These are phyloP conservation scores for Piezodorus guildinii DNA, from an alignment of 1,140 invertebrate species.

Conservation along the genomic window DNA sequence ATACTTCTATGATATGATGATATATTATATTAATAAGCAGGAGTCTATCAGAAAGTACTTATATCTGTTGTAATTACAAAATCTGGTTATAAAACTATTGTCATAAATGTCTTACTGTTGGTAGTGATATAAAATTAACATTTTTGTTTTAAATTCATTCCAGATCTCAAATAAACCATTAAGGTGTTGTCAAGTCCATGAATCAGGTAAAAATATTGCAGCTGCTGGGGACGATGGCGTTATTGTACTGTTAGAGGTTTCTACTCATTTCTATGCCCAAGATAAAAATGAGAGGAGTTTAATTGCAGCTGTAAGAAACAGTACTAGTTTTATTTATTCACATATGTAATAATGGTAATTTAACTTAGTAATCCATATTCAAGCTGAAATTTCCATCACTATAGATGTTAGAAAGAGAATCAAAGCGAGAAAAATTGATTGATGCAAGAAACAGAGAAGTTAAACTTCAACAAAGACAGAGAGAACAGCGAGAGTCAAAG, in stretches of 20 bases:
- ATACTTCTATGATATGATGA: too few species aligned
- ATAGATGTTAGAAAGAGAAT: constrained; percentile 6
- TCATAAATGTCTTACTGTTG: too few species aligned
- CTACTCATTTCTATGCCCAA: background rate
- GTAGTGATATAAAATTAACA: too few species aligned
- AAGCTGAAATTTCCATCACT: too few species aligned
- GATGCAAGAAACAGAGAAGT: constrained; percentile 8
- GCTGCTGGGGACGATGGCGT: background rate
- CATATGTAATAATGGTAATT: too few species aligned
- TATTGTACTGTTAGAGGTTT: background rate
- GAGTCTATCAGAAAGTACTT: too few species aligned
- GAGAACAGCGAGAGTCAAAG: background rate
- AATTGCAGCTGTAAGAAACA: constrained; percentile 4
- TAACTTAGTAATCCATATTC: too few species aligned
- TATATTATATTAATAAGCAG: too few species aligned
- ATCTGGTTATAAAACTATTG: too few species aligned
- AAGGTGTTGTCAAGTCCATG: background rate
- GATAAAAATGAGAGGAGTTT: constrained; percentile 9
- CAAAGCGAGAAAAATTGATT: constrained; percentile 3
- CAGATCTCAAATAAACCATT: background rate
- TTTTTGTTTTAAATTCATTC: too few species aligned
- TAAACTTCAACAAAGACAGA: constrained; percentile 1
- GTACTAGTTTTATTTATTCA: too few species aligned
- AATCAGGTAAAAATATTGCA: background rate
- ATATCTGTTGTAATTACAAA: too few species aligned